Conservation (phyloP, 2,797 vertebrate genomes). For the Scolopax rusticola region DNA sequence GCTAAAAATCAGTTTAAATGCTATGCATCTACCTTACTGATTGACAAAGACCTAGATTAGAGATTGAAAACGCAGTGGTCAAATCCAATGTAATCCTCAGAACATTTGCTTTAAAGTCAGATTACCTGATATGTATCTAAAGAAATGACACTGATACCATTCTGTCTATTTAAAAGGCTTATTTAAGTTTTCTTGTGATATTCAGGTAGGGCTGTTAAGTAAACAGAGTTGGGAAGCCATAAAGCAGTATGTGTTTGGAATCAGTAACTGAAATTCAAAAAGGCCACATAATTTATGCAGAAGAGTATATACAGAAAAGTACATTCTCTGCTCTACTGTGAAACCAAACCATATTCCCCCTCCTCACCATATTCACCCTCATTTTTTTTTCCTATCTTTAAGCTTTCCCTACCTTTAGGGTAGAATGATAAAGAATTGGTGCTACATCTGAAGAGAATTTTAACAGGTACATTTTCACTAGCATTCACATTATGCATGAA, state of each 20-base stretch:
- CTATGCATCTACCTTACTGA: background rate
- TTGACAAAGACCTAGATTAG: background rate
- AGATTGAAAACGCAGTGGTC: background rate
- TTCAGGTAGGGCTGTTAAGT: background rate
- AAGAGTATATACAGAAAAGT: background rate
- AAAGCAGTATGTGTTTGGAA: background rate
- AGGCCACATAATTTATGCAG: background rate
- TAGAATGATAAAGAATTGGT: background rate
- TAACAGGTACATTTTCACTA: background rate
- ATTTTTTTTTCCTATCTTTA: background rate
- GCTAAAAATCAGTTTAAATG: background rate
- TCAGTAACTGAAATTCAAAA: background rate
- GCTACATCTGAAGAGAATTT: background rate
- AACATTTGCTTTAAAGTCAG: background rate
- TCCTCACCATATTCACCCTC: no score
- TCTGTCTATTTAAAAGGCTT: background rate
- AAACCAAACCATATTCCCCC: background rate
- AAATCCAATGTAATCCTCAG: background rate
- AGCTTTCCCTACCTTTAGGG: background rate
- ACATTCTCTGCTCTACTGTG: background rate
- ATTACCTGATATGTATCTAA: background rate
- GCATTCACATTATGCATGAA: background rate
- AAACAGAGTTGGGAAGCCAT: background rate
- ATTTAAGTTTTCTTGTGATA: background rate
- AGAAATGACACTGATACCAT: background rate